A percentile compares a stretch with the other conserved stretches of the same genome.
Conservation (phyloP, 2,888 invertebrate species). For the Sylvicola fuscatus region DNA sequence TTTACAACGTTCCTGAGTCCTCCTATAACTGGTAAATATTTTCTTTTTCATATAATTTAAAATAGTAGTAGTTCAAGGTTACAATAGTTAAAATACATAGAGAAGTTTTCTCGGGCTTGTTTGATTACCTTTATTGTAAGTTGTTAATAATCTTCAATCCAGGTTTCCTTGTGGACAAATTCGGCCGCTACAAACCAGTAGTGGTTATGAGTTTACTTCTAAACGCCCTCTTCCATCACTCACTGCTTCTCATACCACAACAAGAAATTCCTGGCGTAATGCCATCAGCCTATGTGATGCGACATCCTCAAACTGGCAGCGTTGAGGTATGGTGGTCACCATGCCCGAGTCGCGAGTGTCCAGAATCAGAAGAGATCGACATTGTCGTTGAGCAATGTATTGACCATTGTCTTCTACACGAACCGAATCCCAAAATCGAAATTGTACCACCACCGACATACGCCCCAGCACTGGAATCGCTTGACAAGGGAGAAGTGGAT, state of each 20-base stretch:
- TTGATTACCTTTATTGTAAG: too few species aligned
- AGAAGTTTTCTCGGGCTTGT: too few species aligned
- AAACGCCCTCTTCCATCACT: constrained; percentile 61
- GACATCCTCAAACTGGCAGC: constrained; percentile 45
- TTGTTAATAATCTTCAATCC: too few species aligned
- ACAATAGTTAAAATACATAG: too few species aligned
- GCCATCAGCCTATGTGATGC: constrained; percentile 55
- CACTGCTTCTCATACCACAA: constrained; percentile 56
- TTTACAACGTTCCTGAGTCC: constrained; percentile 72
- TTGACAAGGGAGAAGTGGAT: constrained; percentile 30
- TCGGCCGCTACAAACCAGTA: constrained; percentile 67
- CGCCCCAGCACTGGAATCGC: constrained; percentile 16
- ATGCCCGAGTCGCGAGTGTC: constrained; percentile 59
- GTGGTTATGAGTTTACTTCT: constrained; percentile 56
- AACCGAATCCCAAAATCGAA: constrained; percentile 20
- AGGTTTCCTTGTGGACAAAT: constrained; percentile 72
- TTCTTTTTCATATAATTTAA: too few species aligned
- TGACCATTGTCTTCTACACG: constrained; percentile 44
- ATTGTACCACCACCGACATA: constrained; percentile 13
- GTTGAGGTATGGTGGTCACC: constrained; percentile 73
- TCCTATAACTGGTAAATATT: constrained; percentile 48
- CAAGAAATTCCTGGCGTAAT: constrained; percentile 56
- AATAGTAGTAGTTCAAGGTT: too few species aligned
- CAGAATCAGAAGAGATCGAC: constrained; percentile 49
- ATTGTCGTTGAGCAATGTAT: constrained; percentile 50